Base-by-base conservation (phyloP, 2,797 vertebrate genomes). In the Champsocephalus gunnari region DNA sequence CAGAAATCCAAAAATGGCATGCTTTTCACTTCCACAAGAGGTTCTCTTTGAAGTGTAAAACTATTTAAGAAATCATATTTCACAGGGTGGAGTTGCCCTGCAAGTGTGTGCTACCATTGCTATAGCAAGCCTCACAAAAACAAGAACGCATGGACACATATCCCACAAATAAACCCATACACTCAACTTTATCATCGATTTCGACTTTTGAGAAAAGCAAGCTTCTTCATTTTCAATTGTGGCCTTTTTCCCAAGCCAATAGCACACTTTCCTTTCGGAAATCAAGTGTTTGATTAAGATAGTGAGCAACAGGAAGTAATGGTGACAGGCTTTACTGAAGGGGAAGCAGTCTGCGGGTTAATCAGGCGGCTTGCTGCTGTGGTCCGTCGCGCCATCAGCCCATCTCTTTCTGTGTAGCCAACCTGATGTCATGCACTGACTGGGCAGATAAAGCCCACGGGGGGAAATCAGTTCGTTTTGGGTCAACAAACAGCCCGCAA, bases 241-340 rank as follows among this genome's bases (percentile, higher is more conserved):
- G 55, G 45, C 58, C 49, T 77, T 84, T 75, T 77, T 78, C 47
- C 61, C 87, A 82, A 87, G 82, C 66, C 86, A 90, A 89, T 90
- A 91, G 79, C 83, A 82, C 9, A 19, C 87, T 88, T 92, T 93
- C 91, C 91, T 69, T 58, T 92, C 79, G 94, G 94, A 96, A 96
- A 94, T 94, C 82, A 94, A 95, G 92, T 94, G 92, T 92, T 92
- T 83, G 90, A 94, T 92, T 93, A 92, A 94, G 95, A 96, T 95
- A 95, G 94, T 87, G 88, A 87, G 86, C 66, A 83, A 88, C 93
- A 95, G 96, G 96, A 96, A 96, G 91, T 83, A 81, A 89, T 89
- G 91, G 80, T 94, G 94, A 92, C 93, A 93, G 89, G 87, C 75
- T 81, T 63, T 87, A 83, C 91, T 92, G 83, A 86, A 86, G 72